Percentiles rank a stretch among this genome's conserved stretches.
Conservation (phyloP, 2,113 vertebrate genomes). For the Rhinoptilus africanus region DNA sequence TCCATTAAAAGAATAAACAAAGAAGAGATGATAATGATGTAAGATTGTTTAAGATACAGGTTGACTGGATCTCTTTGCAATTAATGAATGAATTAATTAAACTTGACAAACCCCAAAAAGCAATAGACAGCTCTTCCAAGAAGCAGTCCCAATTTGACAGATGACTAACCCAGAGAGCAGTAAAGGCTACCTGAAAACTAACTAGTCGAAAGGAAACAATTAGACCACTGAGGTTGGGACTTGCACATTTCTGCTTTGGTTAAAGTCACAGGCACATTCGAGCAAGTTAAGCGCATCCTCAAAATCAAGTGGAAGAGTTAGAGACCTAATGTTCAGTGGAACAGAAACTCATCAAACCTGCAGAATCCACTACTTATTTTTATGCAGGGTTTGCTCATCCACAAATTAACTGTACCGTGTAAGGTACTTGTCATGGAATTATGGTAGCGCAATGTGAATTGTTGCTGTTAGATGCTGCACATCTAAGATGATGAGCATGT, state of each 20-base stretch:
- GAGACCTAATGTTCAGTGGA: neutral
- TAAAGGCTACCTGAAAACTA: neutral
- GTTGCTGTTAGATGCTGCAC: neutral
- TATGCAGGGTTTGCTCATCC: neutral
- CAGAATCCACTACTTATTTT: neutral
- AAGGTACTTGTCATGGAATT: neutral
- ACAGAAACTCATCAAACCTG: neutral
- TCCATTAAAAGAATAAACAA: slow-evolving; percentile 18
- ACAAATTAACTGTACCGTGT: neutral
- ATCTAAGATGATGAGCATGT: neutral
- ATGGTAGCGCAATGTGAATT: neutral
- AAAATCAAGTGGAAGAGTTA: neutral
- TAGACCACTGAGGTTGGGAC: neutral
- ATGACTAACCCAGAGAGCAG: neutral
- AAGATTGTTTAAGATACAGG: neutral
- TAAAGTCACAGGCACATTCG: neutral
- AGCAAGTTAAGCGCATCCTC: neutral
- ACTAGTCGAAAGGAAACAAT: neutral
- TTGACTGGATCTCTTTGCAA: neutral
- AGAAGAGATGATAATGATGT: neutral
- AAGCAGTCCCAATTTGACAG: neutral
- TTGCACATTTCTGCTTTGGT: neutral
- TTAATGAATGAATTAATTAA: slow-evolving; percentile 45
- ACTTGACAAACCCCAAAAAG: neutral
- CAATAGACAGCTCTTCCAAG: neutral